Percentiles rank a stretch among this genome's conserved stretches.
Conservation (phyloP, 2,797 vertebrate species). For the Carcharodon carcharias region DNA sequence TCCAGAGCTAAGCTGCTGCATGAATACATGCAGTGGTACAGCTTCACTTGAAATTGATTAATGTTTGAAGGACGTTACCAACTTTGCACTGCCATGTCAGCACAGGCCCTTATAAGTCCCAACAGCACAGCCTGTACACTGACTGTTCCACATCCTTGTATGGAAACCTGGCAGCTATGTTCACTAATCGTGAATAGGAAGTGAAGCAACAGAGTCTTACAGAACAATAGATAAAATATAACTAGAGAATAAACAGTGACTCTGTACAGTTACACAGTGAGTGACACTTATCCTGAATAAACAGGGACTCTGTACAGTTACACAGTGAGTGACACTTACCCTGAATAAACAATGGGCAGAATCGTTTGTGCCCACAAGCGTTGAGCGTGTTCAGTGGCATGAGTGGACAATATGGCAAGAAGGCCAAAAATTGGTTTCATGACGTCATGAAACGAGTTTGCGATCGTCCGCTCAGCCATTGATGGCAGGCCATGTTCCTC, state of each 20-base stretch:
- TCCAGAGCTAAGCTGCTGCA: neutral
- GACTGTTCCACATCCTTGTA: neutral
- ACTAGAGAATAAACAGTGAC: neutral
- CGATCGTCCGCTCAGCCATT: no score
- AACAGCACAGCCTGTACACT: neutral
- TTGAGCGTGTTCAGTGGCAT: no score
- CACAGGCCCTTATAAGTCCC: neutral
- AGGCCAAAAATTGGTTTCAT: no score
- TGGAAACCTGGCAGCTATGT: neutral
- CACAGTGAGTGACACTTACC: neutral
- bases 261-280: neutral
- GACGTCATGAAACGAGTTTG: no score
- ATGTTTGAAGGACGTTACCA: neutral
- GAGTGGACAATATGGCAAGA: no score
- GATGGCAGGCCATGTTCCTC: no score
- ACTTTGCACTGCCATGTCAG: neutral
- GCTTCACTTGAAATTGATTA: neutral
- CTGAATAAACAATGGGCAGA: neutral
- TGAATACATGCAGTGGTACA: no score
- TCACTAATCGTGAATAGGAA: neutral
- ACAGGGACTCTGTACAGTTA: neutral
- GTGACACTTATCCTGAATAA: neutral
- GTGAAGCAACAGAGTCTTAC: neutral
- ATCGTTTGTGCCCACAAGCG: no score
- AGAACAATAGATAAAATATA: neutral